A percentile compares a stretch with the other conserved stretches of the same genome.
phyloP scores from a whole-genome alignment of 2,888 invertebrate species.

The Thymelicus lineola region DNA sequence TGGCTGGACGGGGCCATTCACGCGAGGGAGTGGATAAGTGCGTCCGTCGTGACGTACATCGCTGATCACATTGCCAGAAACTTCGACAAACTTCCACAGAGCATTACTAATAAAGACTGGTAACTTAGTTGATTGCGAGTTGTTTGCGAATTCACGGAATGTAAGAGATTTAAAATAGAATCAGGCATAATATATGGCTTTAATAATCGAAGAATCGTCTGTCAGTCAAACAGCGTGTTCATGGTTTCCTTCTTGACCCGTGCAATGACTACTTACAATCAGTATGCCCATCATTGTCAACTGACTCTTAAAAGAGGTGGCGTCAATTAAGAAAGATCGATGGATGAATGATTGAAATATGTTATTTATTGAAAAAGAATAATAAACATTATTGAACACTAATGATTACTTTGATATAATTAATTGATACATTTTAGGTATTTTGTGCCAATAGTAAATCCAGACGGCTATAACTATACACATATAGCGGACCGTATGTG shows the following conservation, averaged over 20 bases:
- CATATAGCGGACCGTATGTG: conserved; percentile 92
- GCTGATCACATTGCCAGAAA: conserved; percentile 90
- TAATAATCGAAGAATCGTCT: no score
- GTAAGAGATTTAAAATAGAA: not conserved
- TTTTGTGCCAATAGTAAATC: conserved; percentile 90
- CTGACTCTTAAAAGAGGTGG: no score
- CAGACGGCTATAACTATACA: conserved; percentile 94
- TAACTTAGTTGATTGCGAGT: conserved; percentile 59
- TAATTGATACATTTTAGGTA: conserved; percentile 72
- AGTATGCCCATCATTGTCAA: no score
- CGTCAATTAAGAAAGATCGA: no score
- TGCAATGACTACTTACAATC: no score
- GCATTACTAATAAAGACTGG: conserved; percentile 93
- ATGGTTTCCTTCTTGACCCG: no score
- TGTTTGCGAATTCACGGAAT: not conserved
- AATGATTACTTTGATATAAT: no score
- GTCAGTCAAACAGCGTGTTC: no score
- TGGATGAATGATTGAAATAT: no score
- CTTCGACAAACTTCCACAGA: conserved; percentile 86
- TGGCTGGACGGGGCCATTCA: conserved; percentile 95
- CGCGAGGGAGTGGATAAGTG: conserved; percentile 95
- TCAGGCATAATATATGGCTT: no score
- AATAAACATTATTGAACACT: no score
- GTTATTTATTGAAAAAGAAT: no score
- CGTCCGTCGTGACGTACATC: conserved; percentile 90